Conservation (phyloP, 30 jellyfish, hydroid and myxozoan genomes). For the Cassiopea andromeda region DNA sequence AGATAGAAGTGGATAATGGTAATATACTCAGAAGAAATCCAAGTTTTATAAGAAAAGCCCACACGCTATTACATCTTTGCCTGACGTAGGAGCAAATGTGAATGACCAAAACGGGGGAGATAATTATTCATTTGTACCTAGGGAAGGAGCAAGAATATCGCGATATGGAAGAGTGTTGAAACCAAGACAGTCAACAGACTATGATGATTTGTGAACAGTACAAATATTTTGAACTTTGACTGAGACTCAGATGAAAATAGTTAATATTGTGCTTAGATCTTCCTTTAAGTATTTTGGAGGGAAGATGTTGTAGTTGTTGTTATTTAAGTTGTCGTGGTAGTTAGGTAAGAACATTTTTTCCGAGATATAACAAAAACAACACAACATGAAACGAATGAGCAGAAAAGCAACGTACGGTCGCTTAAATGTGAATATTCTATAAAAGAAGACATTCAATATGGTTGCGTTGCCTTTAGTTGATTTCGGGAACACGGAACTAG, state of each 20-base stretch:
- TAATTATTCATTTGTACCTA: not conserved
- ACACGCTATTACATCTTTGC: conserved; percentile 13
- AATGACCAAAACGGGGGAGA: conserved; percentile 32
- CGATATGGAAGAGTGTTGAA: conserved; percentile 29
- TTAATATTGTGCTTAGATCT: conserved; percentile 7
- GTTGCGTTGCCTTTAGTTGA: no score
- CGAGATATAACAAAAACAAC: not conserved
- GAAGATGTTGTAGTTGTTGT: not conserved
- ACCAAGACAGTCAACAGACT: conserved; percentile 4
- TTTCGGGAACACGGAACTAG: no score
- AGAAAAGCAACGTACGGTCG: no score
- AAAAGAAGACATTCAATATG: no score
- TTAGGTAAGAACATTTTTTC: not conserved
- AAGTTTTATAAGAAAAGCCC: conserved; percentile 12
- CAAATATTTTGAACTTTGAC: conserved; percentile 1
- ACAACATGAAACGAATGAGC: no score
- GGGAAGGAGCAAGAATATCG: conserved; percentile 9
- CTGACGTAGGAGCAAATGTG: conserved; percentile 11
- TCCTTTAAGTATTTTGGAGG: not conserved
- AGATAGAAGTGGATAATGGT: conserved; percentile 23
- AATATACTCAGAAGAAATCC: conserved; percentile 25
- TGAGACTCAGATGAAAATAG: not conserved
- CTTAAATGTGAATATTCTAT: no score
- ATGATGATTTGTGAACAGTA: not conserved
- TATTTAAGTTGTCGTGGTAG: not conserved